Evolutionary conservation across 2,797 vertebrate species (phyloP), one percentile per base, ranked within the genome.

Genomic region (Argyrosomus regius): DNA sequence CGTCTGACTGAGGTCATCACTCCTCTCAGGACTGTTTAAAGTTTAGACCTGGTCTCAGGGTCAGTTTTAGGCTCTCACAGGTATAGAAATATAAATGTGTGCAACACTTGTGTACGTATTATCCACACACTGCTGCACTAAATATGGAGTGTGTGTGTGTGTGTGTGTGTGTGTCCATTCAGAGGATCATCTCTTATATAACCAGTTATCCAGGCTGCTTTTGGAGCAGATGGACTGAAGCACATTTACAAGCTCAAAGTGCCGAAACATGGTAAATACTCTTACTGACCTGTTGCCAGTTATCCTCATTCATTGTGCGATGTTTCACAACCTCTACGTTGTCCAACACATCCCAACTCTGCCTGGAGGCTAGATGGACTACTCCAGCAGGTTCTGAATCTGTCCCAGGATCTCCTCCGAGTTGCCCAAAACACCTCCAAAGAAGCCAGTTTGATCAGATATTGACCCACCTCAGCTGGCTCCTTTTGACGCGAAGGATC

Each of bases 151-250:
- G 28, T 58, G 57, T 60, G 58, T 78, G 74, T 74, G 22, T 22
- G 22, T 22, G 22, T 22, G 22, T 22, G 22, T 22, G 60, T 60
- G 58, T 78, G 74, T 74, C 79, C 39, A 41, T 74, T 72, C 75
- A 3, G 22, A 24, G 83, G 85, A 88, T 90, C 80, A 91, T 91
- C 77, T 80, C 70, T 90, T 91, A 87, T 39, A 16, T 83, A 89
- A 90, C 9, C 68, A 22, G 59, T 64, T 65, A 75, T 89, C 77
- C 59, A 3, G 59, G 80, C 79, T 82, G 87, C 81, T 83, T 75
- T 65, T 77, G 60, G 45, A 79, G 5, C 91, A 90, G 91, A 90
- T 89, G 87, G 81, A 76, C 66, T 1, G 67, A 79, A 39, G 85
- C 81, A 87, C 81, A 81, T 85, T 82, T 54, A 80, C 72, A 75